Evolutionary conservation across 2,888 invertebrate genomes (phyloP).

Genomic region (Eumacrocentrus americanus): DNA sequence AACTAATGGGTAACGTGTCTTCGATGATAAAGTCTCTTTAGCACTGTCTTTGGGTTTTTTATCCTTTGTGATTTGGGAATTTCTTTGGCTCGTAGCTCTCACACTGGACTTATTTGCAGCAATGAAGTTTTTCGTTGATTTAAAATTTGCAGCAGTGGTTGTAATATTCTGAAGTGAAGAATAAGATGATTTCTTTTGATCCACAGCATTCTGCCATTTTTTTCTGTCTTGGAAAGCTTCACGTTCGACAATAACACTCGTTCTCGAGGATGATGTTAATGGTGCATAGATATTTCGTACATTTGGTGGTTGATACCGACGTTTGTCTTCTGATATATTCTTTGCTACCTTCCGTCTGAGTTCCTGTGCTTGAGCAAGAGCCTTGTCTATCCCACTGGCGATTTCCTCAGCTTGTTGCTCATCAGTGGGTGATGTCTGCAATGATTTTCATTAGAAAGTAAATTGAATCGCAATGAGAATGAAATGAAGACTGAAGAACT

Average conservation of each 20-base stretch:
- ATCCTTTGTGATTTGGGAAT: constrained; percentile 18
- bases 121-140: constrained; percentile 35
- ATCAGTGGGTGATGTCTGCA: too few relatives aligned
- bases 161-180: constrained; percentile 21
- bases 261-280: neutral
- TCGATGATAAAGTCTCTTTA: neutral
- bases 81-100: neutral
- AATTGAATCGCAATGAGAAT: too few relatives aligned
- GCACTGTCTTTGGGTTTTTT: neutral
- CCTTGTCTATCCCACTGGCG: constrained; percentile 48
- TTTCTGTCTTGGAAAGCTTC: constrained; percentile 8
- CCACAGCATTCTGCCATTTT: neutral
- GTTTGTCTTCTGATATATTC: constrained; percentile 41
- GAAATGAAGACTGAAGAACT: too few relatives aligned
- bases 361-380: constrained; percentile 49
- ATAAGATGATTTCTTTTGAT: neutral
- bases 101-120: constrained; percentile 36
- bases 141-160: constrained; percentile 3
- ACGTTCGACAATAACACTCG: too few relatives aligned
- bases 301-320: constrained; percentile 32
- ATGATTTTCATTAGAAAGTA: too few relatives aligned
- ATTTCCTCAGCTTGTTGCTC: constrained; percentile 47
- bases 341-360: constrained; percentile 48
- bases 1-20: constrained; percentile 36
- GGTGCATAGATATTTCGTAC: constrained; percentile 39